Percentiles rank a stretch among this genome's conserved stretches.
Evolutionary conservation across 2,113 vertebrate species (phyloP).

Genomic region (Felis catus): DNA sequence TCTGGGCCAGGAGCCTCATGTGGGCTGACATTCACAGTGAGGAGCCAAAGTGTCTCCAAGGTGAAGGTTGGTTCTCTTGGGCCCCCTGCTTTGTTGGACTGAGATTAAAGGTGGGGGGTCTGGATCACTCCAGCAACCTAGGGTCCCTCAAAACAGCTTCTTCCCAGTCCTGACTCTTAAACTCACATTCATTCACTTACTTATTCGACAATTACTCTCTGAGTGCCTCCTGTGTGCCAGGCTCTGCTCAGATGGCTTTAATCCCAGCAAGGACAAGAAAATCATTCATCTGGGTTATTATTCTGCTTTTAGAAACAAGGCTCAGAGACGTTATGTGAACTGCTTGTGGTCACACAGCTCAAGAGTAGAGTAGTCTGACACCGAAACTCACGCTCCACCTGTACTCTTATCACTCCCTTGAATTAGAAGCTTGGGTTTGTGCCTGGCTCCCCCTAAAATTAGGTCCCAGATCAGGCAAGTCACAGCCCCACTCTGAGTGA

Average conservation of each 20-base stretch:
- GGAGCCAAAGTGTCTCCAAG: neutral
- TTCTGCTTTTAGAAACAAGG: neutral
- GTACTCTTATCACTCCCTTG: neutral
- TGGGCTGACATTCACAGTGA: neutral
- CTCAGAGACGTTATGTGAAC: neutral
- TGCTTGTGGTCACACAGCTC: neutral
- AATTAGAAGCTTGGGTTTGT: neutral
- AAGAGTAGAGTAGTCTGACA: neutral
- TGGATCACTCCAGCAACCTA: neutral
- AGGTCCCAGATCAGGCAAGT: neutral
- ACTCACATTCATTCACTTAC: neutral
- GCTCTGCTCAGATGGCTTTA: neutral
- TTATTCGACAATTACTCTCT: neutral
- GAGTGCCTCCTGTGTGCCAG: neutral
- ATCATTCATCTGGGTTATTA: neutral
- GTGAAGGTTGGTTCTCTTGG: neutral
- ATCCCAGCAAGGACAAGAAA: neutral
- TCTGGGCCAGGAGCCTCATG: neutral
- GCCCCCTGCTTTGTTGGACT: neutral
- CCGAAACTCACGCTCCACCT: fast-evolving
- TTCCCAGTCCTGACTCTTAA: neutral
- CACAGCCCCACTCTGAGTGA: neutral
- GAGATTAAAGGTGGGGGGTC: neutral
- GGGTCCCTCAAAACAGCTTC: neutral
- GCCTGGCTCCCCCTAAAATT: neutral